phyloP scores from a whole-genome alignment of 1,140 invertebrate species.

The Zaprionus ghesquierei region DNA sequence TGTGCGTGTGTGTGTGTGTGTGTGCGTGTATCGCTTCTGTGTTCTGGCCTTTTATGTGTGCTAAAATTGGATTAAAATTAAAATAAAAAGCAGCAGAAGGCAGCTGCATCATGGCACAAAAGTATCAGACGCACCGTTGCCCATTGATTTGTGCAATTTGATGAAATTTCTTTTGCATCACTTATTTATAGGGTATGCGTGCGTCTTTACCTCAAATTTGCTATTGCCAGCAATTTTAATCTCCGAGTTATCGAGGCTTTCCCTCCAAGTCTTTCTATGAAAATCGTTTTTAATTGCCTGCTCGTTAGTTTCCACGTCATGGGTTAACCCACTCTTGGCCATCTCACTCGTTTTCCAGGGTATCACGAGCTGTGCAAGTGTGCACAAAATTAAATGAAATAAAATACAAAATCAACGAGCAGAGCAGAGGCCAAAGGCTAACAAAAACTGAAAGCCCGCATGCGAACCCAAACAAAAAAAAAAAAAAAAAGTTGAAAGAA shows the following conservation, averaged over 20 bases:
- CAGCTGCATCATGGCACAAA: not conserved
- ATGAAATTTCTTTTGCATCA: not conserved
- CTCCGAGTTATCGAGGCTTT: not conserved
- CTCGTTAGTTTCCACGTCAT: not conserved
- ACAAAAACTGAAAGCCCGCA: conserved; percentile 19
- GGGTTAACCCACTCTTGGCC: too few relatives aligned
- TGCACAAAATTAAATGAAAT: conserved; percentile 51
- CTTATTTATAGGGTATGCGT: not conserved
- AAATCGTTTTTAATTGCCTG: not conserved
- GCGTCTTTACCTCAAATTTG: not conserved
- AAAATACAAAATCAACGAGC: conserved; percentile 44
- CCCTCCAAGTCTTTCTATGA: not conserved
- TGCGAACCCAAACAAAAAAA: not conserved
- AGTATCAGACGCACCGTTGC: not conserved
- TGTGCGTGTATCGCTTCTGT: not conserved
- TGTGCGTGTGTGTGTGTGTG: not conserved
- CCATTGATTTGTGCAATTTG: not conserved
- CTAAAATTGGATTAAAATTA: conserved; percentile 75
- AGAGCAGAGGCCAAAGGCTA: conserved; percentile 40
- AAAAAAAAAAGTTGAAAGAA: not conserved
- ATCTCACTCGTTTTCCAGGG: not conserved
- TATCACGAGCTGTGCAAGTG: not conserved
- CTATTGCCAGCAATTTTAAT: not conserved
- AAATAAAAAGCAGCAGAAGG: conserved; percentile 32
- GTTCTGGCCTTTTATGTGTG: conserved; percentile 23